Evolutionary conservation across 2,797 vertebrate genomes (phyloP).

Genomic region (Allobates femoralis): DNA sequence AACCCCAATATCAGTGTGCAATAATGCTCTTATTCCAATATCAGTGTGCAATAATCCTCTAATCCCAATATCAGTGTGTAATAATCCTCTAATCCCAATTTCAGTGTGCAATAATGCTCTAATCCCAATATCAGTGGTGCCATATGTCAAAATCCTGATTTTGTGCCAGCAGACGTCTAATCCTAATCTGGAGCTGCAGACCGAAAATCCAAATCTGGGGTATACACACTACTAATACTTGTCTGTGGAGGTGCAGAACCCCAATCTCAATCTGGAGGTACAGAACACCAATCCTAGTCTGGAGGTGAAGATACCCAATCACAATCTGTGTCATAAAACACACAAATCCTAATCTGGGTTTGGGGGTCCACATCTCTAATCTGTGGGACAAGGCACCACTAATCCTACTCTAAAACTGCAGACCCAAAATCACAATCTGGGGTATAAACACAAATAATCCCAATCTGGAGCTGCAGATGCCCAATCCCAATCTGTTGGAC

Average conservation of each 20-base stretch:
- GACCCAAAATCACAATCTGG: too few relatives aligned
- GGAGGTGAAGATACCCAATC: too few relatives aligned
- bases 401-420: too few relatives aligned
- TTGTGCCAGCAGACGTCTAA: not conserved
- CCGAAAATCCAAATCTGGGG: not conserved
- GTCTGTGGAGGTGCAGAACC: not conserved
- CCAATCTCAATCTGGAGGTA: not conserved
- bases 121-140: not conserved
- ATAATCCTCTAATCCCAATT: not conserved
- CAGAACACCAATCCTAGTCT: not conserved
- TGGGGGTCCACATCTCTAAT: too few relatives aligned
- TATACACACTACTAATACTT: not conserved
- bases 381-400: too few relatives aligned
- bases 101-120: not conserved
- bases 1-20: not conserved
- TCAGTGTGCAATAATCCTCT: not conserved
- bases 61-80: not conserved
- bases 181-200: not conserved
- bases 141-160: too few relatives aligned
- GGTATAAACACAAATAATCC: too few relatives aligned
- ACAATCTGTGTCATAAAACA: too few relatives aligned
- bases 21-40: not conserved
- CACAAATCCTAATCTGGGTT: too few relatives aligned
- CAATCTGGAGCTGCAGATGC: too few relatives aligned
- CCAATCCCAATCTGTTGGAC: too few relatives aligned